Conservation (phyloP, 2,888 invertebrate genomes). For the Xestia rhomboidea region DNA sequence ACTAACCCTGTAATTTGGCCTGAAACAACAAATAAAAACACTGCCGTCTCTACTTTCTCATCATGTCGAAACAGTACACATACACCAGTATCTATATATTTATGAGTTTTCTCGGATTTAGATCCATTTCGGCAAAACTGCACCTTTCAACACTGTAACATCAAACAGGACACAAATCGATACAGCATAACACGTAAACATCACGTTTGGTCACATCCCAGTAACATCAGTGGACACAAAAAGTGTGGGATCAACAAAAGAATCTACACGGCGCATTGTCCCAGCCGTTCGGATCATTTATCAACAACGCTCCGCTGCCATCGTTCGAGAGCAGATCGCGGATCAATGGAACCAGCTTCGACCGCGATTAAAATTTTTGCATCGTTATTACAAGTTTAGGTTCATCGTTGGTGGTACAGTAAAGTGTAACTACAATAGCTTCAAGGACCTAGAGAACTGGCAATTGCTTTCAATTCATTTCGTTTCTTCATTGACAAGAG, state of each 20-base stretch:
- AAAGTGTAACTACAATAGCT: background rate
- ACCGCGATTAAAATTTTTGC: slow-evolving; percentile 83
- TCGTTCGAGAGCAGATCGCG: slow-evolving; percentile 85
- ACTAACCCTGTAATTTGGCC: background rate
- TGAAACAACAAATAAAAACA: background rate
- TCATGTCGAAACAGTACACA: background rate
- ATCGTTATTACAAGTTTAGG: slow-evolving; percentile 64
- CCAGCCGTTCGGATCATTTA: slow-evolving; percentile 83
- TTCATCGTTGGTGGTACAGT: background rate
- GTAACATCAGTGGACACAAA: slow-evolving; percentile 88
- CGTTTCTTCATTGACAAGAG: background rate
- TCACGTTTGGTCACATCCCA: slow-evolving; percentile 77
- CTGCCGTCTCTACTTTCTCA: background rate
- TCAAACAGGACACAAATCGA: slow-evolving; percentile 65
- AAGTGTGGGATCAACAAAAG: slow-evolving; percentile 87
- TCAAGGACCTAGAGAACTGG: background rate
- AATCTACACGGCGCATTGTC: slow-evolving; percentile 89
- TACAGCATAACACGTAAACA: slow-evolving; percentile 75
- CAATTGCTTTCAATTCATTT: background rate
- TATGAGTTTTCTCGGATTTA: background rate
- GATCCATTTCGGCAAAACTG: background rate
- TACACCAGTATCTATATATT: too few species aligned
- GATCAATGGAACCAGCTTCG: slow-evolving; percentile 81
- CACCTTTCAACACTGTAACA: slow-evolving; percentile 18
- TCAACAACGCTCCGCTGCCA: slow-evolving; percentile 87